Evolutionary conservation across 2,797 vertebrate genomes (phyloP).

Genomic region (Cephalopachus bancanus): DNA sequence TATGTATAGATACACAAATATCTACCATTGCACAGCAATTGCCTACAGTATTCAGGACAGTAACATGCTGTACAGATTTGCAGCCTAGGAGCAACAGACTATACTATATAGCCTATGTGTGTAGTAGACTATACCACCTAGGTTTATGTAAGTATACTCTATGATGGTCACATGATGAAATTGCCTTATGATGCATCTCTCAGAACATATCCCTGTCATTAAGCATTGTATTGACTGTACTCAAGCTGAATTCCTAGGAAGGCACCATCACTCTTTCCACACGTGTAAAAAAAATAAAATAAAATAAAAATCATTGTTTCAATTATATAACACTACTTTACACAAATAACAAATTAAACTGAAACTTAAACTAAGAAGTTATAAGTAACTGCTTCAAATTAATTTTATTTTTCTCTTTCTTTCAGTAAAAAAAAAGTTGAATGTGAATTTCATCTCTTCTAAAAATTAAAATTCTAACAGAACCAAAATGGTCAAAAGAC

Average conservation of each 20-base stretch:
- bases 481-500: constrained; percentile 2
- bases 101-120: not conserved
- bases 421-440: constrained; percentile 29
- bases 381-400: not conserved
- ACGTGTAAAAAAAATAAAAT: not conserved
- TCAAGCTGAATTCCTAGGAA: constrained; percentile 50
- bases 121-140: not conserved
- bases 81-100: not conserved
- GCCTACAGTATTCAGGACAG: not conserved
- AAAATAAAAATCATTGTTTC: constrained; percentile 13
- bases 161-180: not conserved
- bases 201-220: not conserved
- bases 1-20: not conserved
- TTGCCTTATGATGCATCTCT: not conserved
- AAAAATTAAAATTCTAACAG: constrained; percentile 63
- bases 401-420: constrained; percentile 37
- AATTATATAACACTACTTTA: not conserved
- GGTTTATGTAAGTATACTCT: not conserved
- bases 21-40: not conserved
- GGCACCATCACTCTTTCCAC: not conserved
- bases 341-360: constrained; percentile 21
- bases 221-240: not conserved
- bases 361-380: constrained; percentile 46
- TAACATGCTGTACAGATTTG: not conserved
- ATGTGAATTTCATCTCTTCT: constrained; percentile 32